phyloP scores from a whole-genome alignment of 2,113 vertebrate species.

The Ochotona princeps region DNA sequence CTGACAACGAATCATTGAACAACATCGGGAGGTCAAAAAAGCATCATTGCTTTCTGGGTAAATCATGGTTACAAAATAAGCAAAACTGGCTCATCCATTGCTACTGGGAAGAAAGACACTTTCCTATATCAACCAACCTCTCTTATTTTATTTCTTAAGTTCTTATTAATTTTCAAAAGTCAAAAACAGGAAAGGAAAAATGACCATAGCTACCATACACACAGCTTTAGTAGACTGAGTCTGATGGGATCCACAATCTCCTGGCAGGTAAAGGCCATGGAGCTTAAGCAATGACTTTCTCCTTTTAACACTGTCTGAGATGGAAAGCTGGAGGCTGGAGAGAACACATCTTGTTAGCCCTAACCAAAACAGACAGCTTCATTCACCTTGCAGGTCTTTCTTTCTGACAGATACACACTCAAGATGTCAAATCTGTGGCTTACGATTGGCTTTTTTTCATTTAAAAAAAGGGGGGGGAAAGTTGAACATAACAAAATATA shows the following conservation, averaged over 20 bases:
- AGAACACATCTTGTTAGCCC: background rate
- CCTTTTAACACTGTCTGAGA: background rate
- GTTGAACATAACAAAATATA: too few species aligned
- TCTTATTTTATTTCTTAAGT: background rate
- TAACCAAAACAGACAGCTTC: background rate
- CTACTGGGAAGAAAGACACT: background rate
- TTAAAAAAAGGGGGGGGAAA: too few species aligned
- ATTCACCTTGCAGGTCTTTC: background rate
- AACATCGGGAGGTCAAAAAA: background rate
- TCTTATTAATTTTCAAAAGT: slow-evolving; percentile 38
- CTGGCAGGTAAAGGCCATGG: background rate
- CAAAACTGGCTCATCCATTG: background rate
- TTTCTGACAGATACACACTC: background rate
- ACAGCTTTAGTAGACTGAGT: background rate
- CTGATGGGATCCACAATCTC: background rate
- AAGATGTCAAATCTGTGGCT: too few species aligned
- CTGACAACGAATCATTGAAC: background rate
- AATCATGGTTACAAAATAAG: slow-evolving; percentile 4
- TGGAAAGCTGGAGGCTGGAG: background rate
- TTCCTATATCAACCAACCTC: background rate
- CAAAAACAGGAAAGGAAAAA: background rate
- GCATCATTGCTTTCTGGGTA: background rate
- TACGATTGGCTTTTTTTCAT: too few species aligned
- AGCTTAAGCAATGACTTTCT: background rate
- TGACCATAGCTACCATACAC: background rate